Evolutionary conservation across 2,113 vertebrate genomes (phyloP), one percentile per base, ranked within the genome.

Genomic region (Pionites leucogaster): DNA sequence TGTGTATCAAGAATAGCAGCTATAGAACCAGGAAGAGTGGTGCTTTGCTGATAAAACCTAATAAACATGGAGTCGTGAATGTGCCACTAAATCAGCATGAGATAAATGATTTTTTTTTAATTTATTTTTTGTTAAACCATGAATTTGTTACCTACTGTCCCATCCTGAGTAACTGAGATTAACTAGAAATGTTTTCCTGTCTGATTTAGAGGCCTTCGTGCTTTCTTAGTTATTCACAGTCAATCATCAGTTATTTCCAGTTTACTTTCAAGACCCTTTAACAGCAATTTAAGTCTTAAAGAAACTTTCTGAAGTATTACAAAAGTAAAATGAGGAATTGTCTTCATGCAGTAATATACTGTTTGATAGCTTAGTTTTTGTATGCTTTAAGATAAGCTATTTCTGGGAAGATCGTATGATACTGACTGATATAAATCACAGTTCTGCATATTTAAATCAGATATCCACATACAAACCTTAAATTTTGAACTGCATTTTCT

Each of bases 221-320:
- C 15, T 75, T 50, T 60, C 69, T 59, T 28, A 50, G 9, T 50
- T 23, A 52, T 52, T 46, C 37, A 20, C 6, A 15, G n/a, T 35
- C 8, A 49, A 49, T 22, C 20, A 31, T 7, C 37, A 46, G 5
- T 17, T 39, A 2, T 75, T 82, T 68, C 37, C 37, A 0, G 0
- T 39, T 68, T 44, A 31, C 60, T 50, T 52, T 52, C 3, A 1
- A 41, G 46, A 13, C 46, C 24, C 4, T 62, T 2, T 20, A 76
- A 29, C 10, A 62, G 16, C 13, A 53, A 11, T n/a, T 29, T 53
- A 41, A 46, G 28, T n/a, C 5, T 53, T n/a, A 41, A 62, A 39
- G 35, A 31, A 39, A 71, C 28, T 52, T 29, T 52, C 13, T 39
- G 47, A 23, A 71, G 27, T 31, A 31, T 71, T 31, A 23, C 5